These are phyloP conservation scores for Campoplex nolae DNA, from an alignment of 2,888 invertebrate genomes.

Conservation along the genomic window DNA sequence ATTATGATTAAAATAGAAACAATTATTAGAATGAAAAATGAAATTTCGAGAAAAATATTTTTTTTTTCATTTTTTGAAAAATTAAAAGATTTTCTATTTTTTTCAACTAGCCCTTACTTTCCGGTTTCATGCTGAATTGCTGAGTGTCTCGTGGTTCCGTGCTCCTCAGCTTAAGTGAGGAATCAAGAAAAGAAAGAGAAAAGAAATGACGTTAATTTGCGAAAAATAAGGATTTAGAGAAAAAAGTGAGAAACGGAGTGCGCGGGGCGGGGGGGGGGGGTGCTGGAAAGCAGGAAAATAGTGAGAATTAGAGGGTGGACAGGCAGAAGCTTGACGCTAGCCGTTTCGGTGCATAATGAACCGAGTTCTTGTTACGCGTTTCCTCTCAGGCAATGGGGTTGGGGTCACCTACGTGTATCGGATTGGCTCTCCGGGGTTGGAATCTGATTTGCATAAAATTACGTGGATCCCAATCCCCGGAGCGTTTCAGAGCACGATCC, in stretches of 20 bases:
- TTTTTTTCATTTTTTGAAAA: no score
- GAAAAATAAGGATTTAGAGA: not conserved
- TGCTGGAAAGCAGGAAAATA: not conserved
- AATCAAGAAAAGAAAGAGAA: no score
- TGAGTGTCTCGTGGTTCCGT: no score
- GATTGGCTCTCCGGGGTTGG: conserved; percentile 15
- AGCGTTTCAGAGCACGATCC: conserved; percentile 19
- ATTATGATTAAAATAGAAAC: no score
- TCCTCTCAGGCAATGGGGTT: conserved; percentile 21
- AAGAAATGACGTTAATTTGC: no score
- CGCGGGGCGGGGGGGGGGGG: not conserved
- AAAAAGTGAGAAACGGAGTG: not conserved
- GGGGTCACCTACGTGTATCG: conserved; percentile 36
- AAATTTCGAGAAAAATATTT: no score
- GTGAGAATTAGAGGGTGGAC: not conserved
- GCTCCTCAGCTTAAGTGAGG: no score
- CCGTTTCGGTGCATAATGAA: conserved; percentile 60
- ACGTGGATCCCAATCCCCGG: conserved; percentile 42
- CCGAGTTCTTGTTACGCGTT: conserved; percentile 71
- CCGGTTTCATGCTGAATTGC: no score
- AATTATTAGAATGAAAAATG: no score
- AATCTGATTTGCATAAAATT: conserved; percentile 72
- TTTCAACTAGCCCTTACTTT: no score
- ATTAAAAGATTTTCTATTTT: no score
- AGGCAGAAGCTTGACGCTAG: conserved; percentile 51